Base-by-base conservation (phyloP, 2,888 invertebrate genomes). In the Patella pellucida region DNA sequence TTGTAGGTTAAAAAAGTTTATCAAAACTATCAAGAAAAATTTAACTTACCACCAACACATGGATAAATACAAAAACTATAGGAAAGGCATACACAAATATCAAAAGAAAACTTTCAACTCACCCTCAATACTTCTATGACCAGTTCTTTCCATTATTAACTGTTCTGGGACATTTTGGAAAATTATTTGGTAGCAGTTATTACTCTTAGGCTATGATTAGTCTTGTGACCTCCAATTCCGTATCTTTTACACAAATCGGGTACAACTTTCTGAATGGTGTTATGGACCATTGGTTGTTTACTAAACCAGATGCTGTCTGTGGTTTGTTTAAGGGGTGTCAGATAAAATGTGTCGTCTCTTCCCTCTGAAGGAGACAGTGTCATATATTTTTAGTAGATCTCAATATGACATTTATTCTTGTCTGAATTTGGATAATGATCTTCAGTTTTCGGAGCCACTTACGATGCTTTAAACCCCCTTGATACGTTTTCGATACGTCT, bases 131-230 rank as follows among this genome's bases (percentile, higher is more conserved):
- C 51, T 19, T 16, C 51, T 3, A 16, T 70, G 70, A 50, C 41
- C 41, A 9, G 11, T 70, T 15, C 70, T 14, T 51, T 70, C 70
- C 70, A 70, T 70, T n/a, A 70, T 52, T 11, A 70, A 51, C 52
- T 70, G 52, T 52, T 70, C 70, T 15, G 70, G 70, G 4, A 70
- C 70, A 31, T 51, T 14, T 41, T 23, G 15, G 19, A 50, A 51
- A 52, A 70, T 15, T 52, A 51, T 14, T n/a, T n/a, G 4, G 70
- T 51, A 27, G 70, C 70, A 70, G 70, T 70, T 27, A 12, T 70
- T 14, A 23, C 11, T 19, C 70, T 51, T 12, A 70, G 50, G 11
- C 50, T 50, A 70, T 70, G 56, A 16, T 56, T n/a, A 16, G 56
- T 56, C 56, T 31, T 31, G 31, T 31, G 31, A 31, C 4, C 31